Conservation (phyloP, 2,797 vertebrate species). For the Danio jaintianensis region DNA sequence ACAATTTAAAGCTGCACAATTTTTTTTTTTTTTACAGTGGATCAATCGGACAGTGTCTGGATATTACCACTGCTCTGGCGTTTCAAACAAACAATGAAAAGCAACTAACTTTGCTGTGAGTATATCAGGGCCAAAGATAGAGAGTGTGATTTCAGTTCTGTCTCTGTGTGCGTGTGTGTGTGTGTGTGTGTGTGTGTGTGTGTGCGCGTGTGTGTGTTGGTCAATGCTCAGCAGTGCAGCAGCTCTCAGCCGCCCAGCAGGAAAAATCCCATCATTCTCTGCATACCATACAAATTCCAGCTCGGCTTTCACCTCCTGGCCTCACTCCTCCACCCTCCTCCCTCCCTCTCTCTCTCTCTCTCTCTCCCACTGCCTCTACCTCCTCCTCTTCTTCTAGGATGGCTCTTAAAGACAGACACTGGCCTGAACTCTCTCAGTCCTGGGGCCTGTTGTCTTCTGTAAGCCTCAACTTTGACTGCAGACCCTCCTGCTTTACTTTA, state of each 20-base stretch:
- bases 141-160: slow-evolving; percentile 40
- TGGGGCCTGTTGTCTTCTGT: slow-evolving; percentile 25
- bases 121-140: background rate
- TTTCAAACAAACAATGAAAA: too few relatives aligned
- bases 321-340: slow-evolving; percentile 52
- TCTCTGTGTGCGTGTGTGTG: slow-evolving; percentile 30
- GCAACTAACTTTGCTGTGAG: too few relatives aligned
- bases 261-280: slow-evolving; percentile 76
- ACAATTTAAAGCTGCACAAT: too few relatives aligned
- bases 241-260: slow-evolving; percentile 66
- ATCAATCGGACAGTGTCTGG: too few relatives aligned
- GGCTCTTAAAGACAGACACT: slow-evolving; percentile 70
- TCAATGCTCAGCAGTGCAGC: slow-evolving; percentile 58
- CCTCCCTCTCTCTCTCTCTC: slow-evolving; percentile 56
- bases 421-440: slow-evolving; percentile 72
- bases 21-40: too few relatives aligned
- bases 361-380: slow-evolving; percentile 24
- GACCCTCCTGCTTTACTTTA: slow-evolving; percentile 54
- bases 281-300: slow-evolving; percentile 80
- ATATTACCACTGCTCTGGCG: too few relatives aligned
- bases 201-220: slow-evolving; percentile 48
- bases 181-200: slow-evolving; percentile 43
- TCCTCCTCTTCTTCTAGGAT: slow-evolving; percentile 35
- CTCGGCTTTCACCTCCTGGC: slow-evolving; percentile 71
- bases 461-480: slow-evolving; percentile 52